Conservation (phyloP, 2,797 vertebrate genomes). For the Girardinus metallicus region DNA sequence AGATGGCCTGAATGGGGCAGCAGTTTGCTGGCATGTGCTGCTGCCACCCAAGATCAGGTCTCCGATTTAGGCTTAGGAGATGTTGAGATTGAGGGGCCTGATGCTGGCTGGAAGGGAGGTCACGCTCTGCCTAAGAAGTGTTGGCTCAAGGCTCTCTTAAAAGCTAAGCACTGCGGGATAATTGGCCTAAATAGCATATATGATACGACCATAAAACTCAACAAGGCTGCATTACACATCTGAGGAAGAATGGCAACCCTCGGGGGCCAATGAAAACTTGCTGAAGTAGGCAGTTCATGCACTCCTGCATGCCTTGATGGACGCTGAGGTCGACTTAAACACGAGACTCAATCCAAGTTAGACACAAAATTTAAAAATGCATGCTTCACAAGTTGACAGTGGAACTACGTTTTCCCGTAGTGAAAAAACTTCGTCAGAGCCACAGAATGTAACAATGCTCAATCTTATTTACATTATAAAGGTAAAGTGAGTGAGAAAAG, state of each 20-base stretch:
- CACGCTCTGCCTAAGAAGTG: conserved; percentile 20
- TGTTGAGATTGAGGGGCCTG: conserved; percentile 36
- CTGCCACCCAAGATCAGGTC: conserved; percentile 67
- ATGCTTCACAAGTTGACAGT: conserved; percentile 6
- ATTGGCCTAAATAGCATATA: conserved; percentile 62
- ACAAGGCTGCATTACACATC: conserved; percentile 57
- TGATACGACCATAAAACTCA: conserved; percentile 63
- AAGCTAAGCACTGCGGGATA: conserved; percentile 49
- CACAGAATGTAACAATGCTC: background rate
- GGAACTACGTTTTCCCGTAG: too few relatives aligned
- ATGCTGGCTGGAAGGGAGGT: conserved; percentile 30
- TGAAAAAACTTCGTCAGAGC: background rate
- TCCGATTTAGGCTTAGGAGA: conserved; percentile 53
- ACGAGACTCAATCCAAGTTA: conserved; percentile 4
- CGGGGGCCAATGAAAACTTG: conserved; percentile 50
- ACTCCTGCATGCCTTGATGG: conserved; percentile 24
- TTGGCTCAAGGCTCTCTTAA: conserved; percentile 61
- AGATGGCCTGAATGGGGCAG: conserved; percentile 47
- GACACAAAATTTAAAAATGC: conserved; percentile 8
- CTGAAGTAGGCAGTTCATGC: conserved; percentile 35
- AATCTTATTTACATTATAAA: background rate
- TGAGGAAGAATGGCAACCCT: conserved; percentile 42
- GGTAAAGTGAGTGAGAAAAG: background rate
- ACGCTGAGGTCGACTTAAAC: conserved; percentile 5
- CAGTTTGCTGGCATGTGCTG: conserved; percentile 57